Conservation (phyloP, 1,140 invertebrate genomes). For the Scaptomyza pallida region DNA sequence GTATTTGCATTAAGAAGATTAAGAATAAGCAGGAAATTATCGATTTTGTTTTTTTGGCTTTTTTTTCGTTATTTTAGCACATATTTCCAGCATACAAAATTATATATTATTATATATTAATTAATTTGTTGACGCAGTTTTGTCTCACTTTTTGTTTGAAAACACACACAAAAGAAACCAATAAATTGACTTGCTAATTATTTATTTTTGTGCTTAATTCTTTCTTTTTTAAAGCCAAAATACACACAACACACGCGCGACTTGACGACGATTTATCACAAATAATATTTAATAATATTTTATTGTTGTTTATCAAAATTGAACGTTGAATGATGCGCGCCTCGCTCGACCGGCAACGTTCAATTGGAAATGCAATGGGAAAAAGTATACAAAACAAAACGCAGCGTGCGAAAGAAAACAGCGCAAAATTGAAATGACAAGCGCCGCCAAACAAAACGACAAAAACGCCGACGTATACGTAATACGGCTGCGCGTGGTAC, state of each 20-base stretch:
- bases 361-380: constrained; percentile 76
- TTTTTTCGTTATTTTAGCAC: neutral
- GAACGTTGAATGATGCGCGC: constrained; percentile 49
- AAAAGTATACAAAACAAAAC: constrained; percentile 64
- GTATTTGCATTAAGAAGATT: too few species aligned
- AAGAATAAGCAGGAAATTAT: too few species aligned
- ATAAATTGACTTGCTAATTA: constrained; percentile 25
- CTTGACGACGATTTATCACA: neutral
- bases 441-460: constrained; percentile 27
- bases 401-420: constrained; percentile 66
- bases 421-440: constrained; percentile 56
- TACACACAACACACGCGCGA: constrained; percentile 1
- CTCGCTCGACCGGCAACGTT: constrained; percentile 42
- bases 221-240: constrained; percentile 3
- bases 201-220: constrained; percentile 4
- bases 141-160: neutral
- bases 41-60: neutral
- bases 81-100: neutral
- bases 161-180: constrained; percentile 7
- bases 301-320: constrained; percentile 21
- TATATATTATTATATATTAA: neutral
- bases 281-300: constrained; percentile 19
- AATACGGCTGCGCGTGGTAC: constrained; percentile 36
- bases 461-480: constrained; percentile 67
- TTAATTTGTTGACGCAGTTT: constrained; percentile 13